Conservation (phyloP, 2,113 vertebrate genomes). For the Pyrgilauda ruficollis region DNA sequence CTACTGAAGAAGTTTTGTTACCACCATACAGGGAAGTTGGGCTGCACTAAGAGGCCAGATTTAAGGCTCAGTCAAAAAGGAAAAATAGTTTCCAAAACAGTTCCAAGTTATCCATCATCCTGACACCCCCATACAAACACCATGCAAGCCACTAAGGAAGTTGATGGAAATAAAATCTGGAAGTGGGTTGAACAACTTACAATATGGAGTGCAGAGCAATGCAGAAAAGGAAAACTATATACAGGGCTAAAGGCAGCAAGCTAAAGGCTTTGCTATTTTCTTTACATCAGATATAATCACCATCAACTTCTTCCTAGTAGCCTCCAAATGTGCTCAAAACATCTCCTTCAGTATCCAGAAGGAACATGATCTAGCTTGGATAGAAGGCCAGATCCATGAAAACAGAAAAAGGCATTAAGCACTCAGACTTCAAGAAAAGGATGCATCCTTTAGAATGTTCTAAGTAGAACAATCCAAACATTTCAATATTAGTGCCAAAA, state of each 20-base stretch:
- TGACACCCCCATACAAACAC: neutral
- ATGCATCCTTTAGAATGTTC: conserved; percentile 20
- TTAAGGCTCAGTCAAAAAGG: neutral
- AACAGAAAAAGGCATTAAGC: neutral
- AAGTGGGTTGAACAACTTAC: neutral
- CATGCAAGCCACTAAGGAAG: neutral
- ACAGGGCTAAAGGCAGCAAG: neutral
- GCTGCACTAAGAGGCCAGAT: neutral
- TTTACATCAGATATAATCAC: neutral
- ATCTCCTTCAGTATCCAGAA: neutral
- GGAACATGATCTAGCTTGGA: neutral
- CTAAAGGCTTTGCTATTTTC: neutral
- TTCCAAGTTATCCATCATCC: neutral
- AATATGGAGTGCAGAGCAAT: neutral
- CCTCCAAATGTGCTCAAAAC: neutral
- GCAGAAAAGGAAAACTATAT: neutral
- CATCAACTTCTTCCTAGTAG: neutral
- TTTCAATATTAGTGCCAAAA: conserved; percentile 40
- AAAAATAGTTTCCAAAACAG: neutral
- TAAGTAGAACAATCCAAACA: conserved; percentile 25
- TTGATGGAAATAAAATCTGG: neutral
- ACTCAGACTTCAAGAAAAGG: conserved; percentile 5
- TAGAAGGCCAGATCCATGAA: neutral
- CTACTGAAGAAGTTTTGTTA: neutral
- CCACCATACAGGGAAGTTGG: neutral